Base-by-base conservation (phyloP, 1,140 invertebrate genomes). In the Meteorus sp. region DNA sequence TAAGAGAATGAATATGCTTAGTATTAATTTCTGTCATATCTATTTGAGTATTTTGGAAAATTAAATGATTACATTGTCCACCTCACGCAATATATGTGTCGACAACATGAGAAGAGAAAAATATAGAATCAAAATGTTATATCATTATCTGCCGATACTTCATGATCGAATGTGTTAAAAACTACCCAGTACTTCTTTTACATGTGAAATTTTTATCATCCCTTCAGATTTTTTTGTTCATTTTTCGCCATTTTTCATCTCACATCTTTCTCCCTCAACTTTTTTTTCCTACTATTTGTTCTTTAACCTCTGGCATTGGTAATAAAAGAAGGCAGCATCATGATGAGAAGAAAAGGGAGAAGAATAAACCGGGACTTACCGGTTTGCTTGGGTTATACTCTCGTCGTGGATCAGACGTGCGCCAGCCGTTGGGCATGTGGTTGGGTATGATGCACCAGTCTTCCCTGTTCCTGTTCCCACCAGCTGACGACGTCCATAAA, bases 401-500 rank as follows among this genome's bases (percentile, higher is more conserved):
- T n/a, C n/a, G n/a, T n/a, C n/a, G n/a, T n/a, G n/a, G 61, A 66
- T 76, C 72, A 77, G 44, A 74, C 75, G 54, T 77, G 76, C 62
- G 76, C 76, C 64, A 80, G 71, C 64, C 76, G 74, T 71, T 77
- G 75, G 23, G 67, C 59, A 67, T 78, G 76, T 39, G 73, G 72
- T 62, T 75, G 73, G 5, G 63, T 61, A 43, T 73, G 71, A 56
- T 77, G 72, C 35, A 67, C 67, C 22, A 72, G 60, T 58, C 73
- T 68, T 45, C 69, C 74, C 66, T 83, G 82, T 69, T 82, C 82
- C 67, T 85, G 82, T 80, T 85, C 84, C 84, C 84, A 88, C 85
- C 85, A 88, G 59, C 81, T 85, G 53, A 87, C 83, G 29, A 86
- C 86, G 69, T 88, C 86, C 64, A 88, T 79, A 29, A 88, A 80